Evolutionary conservation across 2,888 invertebrate species (phyloP).

Genomic region (Anarsia innoxiella): DNA sequence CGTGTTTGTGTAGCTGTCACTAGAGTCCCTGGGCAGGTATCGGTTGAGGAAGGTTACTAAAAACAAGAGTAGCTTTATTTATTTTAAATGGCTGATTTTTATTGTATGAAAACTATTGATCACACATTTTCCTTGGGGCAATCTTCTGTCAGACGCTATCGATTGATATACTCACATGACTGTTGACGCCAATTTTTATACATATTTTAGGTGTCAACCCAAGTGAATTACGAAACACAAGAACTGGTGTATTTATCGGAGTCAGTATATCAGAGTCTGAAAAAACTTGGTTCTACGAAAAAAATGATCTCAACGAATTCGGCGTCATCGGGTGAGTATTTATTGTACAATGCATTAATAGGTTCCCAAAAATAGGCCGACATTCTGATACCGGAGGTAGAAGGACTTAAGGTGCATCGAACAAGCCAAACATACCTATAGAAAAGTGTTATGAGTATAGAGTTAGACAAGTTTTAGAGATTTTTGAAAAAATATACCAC

Average conservation of each 20-base stretch:
- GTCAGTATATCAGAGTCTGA: conserved; percentile 20
- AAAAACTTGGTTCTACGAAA: background rate
- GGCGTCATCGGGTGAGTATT: background rate
- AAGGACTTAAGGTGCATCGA: too few species aligned
- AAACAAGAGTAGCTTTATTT: background rate
- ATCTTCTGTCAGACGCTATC: too few species aligned
- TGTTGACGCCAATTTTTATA: background rate
- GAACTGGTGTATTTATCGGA: conserved; percentile 32
- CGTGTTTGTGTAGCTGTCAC: too few species aligned
- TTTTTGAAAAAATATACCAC: too few species aligned
- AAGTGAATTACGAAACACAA: conserved; percentile 24
- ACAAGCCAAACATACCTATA: too few species aligned
- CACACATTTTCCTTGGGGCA: too few species aligned
- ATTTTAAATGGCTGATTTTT: background rate
- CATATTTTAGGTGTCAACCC: conserved; percentile 27
- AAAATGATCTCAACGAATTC: background rate
- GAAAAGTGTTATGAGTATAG: too few species aligned
- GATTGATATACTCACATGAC: background rate
- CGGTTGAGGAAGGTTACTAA: too few species aligned
- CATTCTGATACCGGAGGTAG: too few species aligned
- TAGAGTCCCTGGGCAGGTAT: too few species aligned
- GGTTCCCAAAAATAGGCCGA: too few species aligned
- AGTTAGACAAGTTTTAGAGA: too few species aligned
- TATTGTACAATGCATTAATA: background rate
- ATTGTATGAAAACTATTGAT: background rate